Conservation (phyloP, 2,888 invertebrate species). For the Tineola bisselliella region DNA sequence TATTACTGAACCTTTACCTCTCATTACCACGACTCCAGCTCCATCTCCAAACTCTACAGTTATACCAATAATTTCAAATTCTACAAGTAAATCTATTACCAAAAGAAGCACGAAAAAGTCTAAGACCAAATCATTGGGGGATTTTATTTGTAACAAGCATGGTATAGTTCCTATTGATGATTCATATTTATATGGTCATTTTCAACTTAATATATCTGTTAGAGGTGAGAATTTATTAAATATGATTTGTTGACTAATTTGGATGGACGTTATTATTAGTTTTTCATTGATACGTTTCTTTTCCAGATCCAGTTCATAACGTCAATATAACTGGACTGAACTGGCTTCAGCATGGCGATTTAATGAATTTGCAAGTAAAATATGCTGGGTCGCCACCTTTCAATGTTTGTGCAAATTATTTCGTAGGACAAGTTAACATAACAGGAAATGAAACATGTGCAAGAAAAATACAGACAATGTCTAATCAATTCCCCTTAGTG, state of each 20-base stretch:
- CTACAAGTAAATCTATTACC: conserved; percentile 21
- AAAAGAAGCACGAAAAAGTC: background rate
- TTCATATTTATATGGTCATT: conserved; percentile 78
- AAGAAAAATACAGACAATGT: conserved; percentile 34
- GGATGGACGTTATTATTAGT: background rate
- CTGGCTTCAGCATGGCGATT: conserved; percentile 85
- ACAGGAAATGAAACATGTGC: conserved; percentile 82
- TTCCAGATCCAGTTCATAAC: conserved; percentile 75
- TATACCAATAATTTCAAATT: conserved; percentile 22
- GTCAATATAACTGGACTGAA: conserved; percentile 78
- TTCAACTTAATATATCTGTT: conserved; percentile 70
- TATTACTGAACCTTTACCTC: conserved; percentile 71
- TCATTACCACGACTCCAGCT: conserved; percentile 53
- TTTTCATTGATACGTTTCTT: conserved; percentile 15
- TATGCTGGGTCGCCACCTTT: conserved; percentile 82
- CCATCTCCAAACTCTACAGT: conserved; percentile 27
- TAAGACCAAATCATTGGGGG: conserved; percentile 13
- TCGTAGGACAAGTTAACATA: conserved; percentile 72
- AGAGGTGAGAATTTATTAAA: conserved; percentile 67
- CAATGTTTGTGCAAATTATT: conserved; percentile 74
- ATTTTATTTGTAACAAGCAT: conserved; percentile 52
- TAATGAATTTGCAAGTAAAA: conserved; percentile 74
- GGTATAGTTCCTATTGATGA: conserved; percentile 71
- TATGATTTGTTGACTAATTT: too few species aligned
- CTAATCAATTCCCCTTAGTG: conserved; percentile 71